Percentiles rank a stretch among this genome's conserved stretches.
phyloP scores from a whole-genome alignment of 2,113 vertebrate genomes.

The Enhydra lutris region DNA sequence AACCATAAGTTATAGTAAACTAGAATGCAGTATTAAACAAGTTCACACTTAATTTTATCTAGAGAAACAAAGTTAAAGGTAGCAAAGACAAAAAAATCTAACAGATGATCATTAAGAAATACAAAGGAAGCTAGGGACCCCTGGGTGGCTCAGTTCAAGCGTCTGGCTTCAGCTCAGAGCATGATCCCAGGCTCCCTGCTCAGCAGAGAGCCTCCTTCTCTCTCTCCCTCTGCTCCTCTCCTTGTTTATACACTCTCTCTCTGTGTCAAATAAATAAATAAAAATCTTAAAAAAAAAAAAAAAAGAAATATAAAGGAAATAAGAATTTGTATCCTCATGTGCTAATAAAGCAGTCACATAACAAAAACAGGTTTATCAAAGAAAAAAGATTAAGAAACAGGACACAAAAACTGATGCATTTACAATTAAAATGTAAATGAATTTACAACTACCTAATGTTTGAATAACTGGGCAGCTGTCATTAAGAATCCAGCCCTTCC shows the following conservation, averaged over 20 bases:
- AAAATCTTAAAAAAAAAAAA: too few relatives aligned
- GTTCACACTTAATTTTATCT: background rate
- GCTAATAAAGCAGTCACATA: background rate
- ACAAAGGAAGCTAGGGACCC: background rate
- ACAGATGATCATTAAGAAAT: background rate
- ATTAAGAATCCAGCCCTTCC: background rate
- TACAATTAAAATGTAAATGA: too few relatives aligned
- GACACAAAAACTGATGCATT: background rate
- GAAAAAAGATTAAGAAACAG: background rate
- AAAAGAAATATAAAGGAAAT: constrained; percentile 11
- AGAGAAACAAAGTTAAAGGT: background rate
- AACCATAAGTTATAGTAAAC: background rate
- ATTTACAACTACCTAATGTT: background rate
- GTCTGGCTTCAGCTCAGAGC: too few relatives aligned
- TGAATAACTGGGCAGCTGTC: background rate
- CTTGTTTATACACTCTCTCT: too few relatives aligned
- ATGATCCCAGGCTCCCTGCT: too few relatives aligned
- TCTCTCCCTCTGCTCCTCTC: too few relatives aligned
- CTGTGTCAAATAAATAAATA: too few relatives aligned
- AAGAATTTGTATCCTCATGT: background rate
- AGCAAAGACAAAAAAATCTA: constrained; percentile 35
- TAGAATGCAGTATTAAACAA: background rate
- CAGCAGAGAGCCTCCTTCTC: too few relatives aligned
- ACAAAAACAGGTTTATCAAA: background rate
- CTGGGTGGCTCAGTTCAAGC: too few relatives aligned